Conservation (phyloP, 2,888 invertebrate species). For the Drosophila merina region DNA sequence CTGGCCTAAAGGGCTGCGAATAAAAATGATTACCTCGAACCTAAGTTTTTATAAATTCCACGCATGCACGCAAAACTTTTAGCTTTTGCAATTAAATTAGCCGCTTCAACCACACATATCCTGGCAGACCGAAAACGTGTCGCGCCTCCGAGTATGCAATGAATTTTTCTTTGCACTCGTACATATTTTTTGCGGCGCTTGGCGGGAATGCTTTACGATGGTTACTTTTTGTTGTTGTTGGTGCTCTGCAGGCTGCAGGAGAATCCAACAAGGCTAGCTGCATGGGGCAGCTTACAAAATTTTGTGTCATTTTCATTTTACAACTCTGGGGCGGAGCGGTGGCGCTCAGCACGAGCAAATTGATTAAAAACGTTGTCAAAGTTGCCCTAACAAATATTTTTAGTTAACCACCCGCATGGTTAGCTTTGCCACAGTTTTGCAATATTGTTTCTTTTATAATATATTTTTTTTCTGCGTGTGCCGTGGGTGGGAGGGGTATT, state of each 20-base stretch:
- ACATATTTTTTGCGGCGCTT: constrained; percentile 25
- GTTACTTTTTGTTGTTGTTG: constrained; percentile 24
- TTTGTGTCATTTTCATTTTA: constrained; percentile 54
- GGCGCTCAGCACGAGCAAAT: constrained; percentile 43
- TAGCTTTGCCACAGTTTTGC: background rate
- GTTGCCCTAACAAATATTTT: constrained; percentile 60
- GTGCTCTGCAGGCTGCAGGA: constrained; percentile 2
- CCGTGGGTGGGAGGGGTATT: constrained; percentile 45
- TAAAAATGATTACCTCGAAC: constrained; percentile 20
- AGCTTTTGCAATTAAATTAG: constrained; percentile 69
- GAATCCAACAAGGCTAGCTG: constrained; percentile 10
- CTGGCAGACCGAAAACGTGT: constrained; percentile 27
- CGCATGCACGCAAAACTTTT: constrained; percentile 63
- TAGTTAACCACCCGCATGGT: constrained; percentile 51
- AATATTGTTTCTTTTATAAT: constrained; percentile 59
- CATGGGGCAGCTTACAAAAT: constrained; percentile 51
- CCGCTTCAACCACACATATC: constrained; percentile 36
- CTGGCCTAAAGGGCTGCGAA: background rate
- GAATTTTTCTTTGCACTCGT: constrained; percentile 25
- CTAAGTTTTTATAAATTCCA: constrained; percentile 57
- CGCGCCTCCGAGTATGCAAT: constrained; percentile 35
- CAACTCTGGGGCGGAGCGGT: constrained; percentile 19
- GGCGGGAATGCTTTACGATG: constrained; percentile 44
- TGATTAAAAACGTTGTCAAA: constrained; percentile 69
- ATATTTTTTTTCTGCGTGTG: constrained; percentile 14